Evolutionary conservation across 2,888 invertebrate species (phyloP).

Genomic region (Hermaeophaga mercurialis): DNA sequence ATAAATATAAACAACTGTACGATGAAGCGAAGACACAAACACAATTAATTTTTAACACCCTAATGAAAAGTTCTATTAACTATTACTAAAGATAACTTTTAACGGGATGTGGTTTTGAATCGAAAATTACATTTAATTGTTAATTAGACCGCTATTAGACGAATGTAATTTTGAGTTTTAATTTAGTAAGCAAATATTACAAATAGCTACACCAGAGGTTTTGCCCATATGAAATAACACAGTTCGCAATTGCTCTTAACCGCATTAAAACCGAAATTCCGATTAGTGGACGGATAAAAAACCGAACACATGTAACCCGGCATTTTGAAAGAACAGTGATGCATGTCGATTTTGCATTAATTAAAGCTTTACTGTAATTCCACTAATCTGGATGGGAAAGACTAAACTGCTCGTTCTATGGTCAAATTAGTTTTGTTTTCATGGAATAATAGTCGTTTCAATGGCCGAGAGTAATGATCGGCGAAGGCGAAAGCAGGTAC

Average conservation of each 20-base stretch:
- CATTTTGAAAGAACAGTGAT: constrained; percentile 29
- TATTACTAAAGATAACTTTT: no score
- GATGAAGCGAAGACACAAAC: no score
- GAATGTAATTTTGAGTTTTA: not conserved
- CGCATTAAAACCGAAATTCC: constrained; percentile 14
- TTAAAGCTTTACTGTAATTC: constrained; percentile 32
- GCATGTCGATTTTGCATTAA: constrained; percentile 33
- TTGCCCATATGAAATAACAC: not conserved
- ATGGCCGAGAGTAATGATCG: no score
- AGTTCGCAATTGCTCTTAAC: constrained; percentile 7
- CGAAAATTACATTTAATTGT: no score
- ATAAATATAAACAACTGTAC: no score
- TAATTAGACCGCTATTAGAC: no score
- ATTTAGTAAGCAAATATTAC: not conserved
- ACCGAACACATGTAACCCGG: constrained; percentile 19
- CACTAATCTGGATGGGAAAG: constrained; percentile 28
- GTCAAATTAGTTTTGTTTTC: constrained; percentile 33
- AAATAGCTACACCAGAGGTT: not conserved
- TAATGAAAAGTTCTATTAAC: no score
- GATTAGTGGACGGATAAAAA: constrained; percentile 12
- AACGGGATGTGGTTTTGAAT: no score
- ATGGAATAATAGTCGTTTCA: not conserved
- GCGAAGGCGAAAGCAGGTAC: no score
- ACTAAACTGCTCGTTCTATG: constrained; percentile 33
- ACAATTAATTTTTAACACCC: no score